A percentile compares a stretch with the other conserved stretches of the same genome.
phyloP scores from a whole-genome alignment of 1,140 invertebrate genomes.

The Chymomyza costata region DNA sequence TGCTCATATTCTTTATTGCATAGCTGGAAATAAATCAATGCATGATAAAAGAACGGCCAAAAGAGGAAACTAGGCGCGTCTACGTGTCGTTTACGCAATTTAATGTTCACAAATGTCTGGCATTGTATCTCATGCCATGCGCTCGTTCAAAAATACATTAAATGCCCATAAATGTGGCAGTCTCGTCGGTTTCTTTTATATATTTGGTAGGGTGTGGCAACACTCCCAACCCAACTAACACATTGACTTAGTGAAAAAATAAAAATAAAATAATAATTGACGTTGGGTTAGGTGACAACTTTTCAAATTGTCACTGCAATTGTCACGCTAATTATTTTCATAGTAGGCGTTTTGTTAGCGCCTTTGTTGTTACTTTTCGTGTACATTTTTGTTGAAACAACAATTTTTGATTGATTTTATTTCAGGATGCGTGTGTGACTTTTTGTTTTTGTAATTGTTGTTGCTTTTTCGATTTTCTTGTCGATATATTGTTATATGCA shows the following conservation, averaged over 20 bases:
- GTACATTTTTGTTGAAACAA: too few species aligned
- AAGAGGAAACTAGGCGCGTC: constrained; percentile 30
- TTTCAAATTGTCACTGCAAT: constrained; percentile 48
- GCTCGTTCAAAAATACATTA: too few species aligned
- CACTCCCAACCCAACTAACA: too few species aligned
- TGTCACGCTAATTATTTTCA: constrained; percentile 58
- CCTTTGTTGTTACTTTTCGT: neutral
- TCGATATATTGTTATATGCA: constrained; percentile 17
- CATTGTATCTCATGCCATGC: too few species aligned
- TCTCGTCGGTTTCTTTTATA: too few species aligned
- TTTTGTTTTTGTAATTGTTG: neutral
- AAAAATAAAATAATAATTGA: constrained; percentile 39
- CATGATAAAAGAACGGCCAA: too few species aligned
- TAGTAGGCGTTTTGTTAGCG: constrained; percentile 38
- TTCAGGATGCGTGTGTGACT: too few species aligned
- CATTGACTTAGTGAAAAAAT: constrained; percentile 11
- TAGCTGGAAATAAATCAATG: constrained; percentile 22
- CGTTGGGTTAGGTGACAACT: constrained; percentile 46
- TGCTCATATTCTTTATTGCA: neutral
- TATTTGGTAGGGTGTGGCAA: too few species aligned
- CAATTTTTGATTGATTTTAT: too few species aligned
- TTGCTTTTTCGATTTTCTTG: neutral
- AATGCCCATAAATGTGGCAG: too few species aligned
- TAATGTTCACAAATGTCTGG: constrained; percentile 46
- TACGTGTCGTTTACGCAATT: constrained; percentile 55